These are phyloP conservation scores for Eupeodes luniger DNA, from an alignment of 2,888 invertebrate species.

Conservation along the genomic window DNA sequence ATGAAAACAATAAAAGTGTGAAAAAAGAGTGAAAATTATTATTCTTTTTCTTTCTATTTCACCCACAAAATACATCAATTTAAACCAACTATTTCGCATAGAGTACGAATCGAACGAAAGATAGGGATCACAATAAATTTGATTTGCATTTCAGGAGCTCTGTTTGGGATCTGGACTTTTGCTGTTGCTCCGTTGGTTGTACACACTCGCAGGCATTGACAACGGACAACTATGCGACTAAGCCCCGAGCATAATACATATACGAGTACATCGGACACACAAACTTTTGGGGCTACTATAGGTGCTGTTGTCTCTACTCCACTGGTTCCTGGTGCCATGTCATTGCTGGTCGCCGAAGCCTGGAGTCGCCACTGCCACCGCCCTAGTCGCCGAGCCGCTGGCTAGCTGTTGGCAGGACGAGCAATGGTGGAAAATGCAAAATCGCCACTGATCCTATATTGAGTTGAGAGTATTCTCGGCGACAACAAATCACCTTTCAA, in stretches of 20 bases:
- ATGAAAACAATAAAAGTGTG: neutral
- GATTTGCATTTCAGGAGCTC: constrained; percentile 57
- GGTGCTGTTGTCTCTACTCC: neutral
- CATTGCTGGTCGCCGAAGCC: neutral
- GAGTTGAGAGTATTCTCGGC: constrained; percentile 50
- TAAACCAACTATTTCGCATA: constrained; percentile 53
- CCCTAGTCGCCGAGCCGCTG: too few species aligned
- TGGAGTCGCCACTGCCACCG: too few species aligned
- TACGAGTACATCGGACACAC: neutral
- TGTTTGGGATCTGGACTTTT: neutral
- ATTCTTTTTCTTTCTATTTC: constrained; percentile 25
- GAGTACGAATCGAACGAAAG: constrained; percentile 69
- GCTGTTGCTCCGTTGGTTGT: constrained; percentile 8
- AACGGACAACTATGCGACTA: constrained; percentile 42
- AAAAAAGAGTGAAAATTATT: constrained; percentile 31
- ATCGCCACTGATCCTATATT: constrained; percentile 71
- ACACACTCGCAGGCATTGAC: constrained; percentile 42
- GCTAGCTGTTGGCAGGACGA: too few species aligned
- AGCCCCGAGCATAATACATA: constrained; percentile 49
- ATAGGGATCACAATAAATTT: constrained; percentile 75
- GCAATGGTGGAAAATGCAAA: constrained; percentile 47
- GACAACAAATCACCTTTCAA: constrained; percentile 73
- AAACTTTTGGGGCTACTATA: too few species aligned
- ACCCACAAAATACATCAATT: constrained; percentile 71
- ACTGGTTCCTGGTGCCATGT: neutral